Conservation (phyloP, 2,888 invertebrate genomes). For the Eristalinus sepulchralis region DNA sequence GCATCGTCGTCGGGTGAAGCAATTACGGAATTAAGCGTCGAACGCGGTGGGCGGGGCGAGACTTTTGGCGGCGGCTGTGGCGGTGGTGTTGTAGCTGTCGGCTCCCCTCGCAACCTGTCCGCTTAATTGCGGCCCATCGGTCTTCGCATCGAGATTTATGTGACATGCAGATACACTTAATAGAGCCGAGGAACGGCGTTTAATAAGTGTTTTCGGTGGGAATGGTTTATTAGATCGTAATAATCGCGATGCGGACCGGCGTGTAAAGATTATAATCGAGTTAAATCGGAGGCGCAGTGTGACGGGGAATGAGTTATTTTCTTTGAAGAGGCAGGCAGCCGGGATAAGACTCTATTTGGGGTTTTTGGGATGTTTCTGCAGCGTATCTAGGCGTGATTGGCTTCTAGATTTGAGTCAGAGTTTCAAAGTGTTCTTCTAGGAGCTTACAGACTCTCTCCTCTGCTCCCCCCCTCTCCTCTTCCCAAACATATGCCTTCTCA, state of each 20-base stretch:
- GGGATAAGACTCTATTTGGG: background rate
- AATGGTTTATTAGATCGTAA: background rate
- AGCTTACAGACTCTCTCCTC: no score
- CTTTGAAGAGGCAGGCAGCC: no score
- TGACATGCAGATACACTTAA: conserved; percentile 36
- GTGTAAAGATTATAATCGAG: background rate
- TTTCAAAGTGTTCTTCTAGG: no score
- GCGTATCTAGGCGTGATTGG: background rate
- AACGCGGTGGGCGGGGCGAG: conserved; percentile 4
- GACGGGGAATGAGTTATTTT: no score
- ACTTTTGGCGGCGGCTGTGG: background rate
- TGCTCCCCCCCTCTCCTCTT: no score
- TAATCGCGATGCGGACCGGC: background rate
- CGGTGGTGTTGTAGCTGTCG: background rate
- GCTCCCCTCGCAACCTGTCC: conserved; percentile 4
- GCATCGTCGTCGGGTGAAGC: conserved; percentile 28
- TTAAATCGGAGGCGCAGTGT: background rate
- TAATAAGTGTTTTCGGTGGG: background rate
- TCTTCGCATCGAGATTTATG: conserved; percentile 55
- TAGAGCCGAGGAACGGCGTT: background rate
- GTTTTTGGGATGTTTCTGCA: background rate
- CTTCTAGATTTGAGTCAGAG: no score
- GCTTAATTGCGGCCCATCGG: conserved; percentile 48
- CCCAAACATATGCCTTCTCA: no score
- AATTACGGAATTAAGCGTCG: conserved; percentile 63